Base-by-base conservation (phyloP, 2,113 vertebrate genomes). In the Sakesphorus luctuosus region DNA sequence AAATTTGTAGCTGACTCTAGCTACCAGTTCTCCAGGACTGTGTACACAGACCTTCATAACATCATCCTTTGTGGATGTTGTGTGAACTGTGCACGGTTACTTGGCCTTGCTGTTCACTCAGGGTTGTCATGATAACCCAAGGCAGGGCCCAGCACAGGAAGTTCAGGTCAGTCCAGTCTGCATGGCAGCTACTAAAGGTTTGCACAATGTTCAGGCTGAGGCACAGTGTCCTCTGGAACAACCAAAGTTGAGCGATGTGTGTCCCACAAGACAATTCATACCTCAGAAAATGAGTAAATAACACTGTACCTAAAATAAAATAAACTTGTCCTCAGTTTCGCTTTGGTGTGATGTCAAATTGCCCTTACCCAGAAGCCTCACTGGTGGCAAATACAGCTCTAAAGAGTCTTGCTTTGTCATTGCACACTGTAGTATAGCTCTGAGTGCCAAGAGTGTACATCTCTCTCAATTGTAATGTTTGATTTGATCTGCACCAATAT, bases 181-280 rank as follows among this genome's bases (percentile, higher is more conserved):
- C 35, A 2, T 29, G 3, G 1, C 21, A 52, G 24, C 9, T 26
- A 50, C 13, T 26, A 36, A 43, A 58, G 7, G 3, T 61, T 82
- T 2, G 0, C 3, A 10, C 28, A 78, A 55, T 15, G 18, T 79
- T 62, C 1, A 1, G 26, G 4, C 11, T 25, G 17, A 38, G 15
- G 31, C 16, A 25, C 11, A 69, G 20, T 25, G 20, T 20, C 46
- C 26, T 43, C 50, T 66, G 71, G 11, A n/a, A 43, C 40, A 66
- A 40, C 21, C 65, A n/a, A 50, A 59, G 15, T 16, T 68, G 38
- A 40, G 65, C 29, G 24, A 6, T 7, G 0, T 35, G 7, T 65
- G 24, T 61, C 46, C 26, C 40, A 61, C 13, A 40, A 53, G 26
- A 44, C 4, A n/a, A 40, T 75, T 56, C 25, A 17, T 83, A 24